Evolutionary conservation across 2,113 vertebrate species (phyloP).

Genomic region (Mohoua ochrocephala): DNA sequence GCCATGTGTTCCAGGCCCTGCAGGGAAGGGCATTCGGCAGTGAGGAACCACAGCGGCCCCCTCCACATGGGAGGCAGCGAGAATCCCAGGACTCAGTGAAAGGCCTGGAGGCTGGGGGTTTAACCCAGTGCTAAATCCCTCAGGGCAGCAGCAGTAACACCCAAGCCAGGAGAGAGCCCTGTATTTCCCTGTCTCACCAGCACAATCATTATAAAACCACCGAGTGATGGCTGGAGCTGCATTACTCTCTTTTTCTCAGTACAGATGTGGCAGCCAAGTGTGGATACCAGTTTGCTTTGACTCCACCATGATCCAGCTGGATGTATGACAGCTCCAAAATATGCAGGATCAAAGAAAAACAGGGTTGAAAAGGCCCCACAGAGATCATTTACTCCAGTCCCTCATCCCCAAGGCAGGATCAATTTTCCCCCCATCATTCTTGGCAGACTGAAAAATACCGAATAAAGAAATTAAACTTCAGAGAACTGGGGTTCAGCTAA

Average conservation of each 20-base stretch:
- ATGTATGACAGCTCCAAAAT: not conserved
- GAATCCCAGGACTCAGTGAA: not conserved
- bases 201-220: not conserved
- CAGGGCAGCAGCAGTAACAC: not conserved
- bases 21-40: accelerated
- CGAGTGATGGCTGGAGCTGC: accelerated
- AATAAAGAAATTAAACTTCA: not conserved
- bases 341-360: not conserved
- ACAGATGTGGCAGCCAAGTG: not conserved
- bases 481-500: not conserved
- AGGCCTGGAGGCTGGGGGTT: not conserved
- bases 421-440: not conserved
- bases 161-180: not conserved
- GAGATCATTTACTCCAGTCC: not conserved
- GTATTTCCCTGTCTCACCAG: not conserved
- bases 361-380: not conserved
- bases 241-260: not conserved
- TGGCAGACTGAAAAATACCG: not conserved
- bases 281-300: not conserved
- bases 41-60: not conserved
- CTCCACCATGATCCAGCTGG: accelerated
- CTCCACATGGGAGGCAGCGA: not conserved
- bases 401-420: not conserved
- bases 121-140: not conserved
- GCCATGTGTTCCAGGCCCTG: accelerated